Conservation (phyloP, 2,888 invertebrate genomes). For the Eupithecia tripunctaria region DNA sequence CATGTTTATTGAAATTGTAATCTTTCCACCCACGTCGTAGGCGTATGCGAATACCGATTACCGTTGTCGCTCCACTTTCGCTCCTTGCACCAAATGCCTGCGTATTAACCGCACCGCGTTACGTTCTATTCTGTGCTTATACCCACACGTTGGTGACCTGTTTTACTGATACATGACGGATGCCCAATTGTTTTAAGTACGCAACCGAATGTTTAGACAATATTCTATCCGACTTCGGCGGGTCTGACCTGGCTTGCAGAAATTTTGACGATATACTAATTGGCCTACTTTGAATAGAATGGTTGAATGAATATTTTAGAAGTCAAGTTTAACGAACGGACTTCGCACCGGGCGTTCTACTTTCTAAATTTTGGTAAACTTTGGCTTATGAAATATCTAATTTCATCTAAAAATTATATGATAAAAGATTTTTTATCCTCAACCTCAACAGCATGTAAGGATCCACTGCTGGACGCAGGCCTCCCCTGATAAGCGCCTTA, state of each 20-base stretch:
- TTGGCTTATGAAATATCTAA: background rate
- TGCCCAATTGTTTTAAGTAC: constrained; percentile 63
- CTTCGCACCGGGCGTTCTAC: constrained; percentile 4
- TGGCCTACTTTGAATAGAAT: constrained; percentile 33
- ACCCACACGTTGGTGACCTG: constrained; percentile 44
- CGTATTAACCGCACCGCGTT: constrained; percentile 41
- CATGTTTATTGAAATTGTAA: constrained; percentile 1
- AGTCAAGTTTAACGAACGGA: constrained; percentile 25
- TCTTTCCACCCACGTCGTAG: constrained; percentile 11
- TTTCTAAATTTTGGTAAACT: constrained; percentile 13
- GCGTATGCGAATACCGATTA: constrained; percentile 42
- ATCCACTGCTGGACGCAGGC: too few species aligned
- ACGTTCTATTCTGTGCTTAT: constrained; percentile 29
- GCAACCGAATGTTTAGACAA: constrained; percentile 68
- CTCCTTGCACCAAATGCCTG: constrained; percentile 49
- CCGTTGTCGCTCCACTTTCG: constrained; percentile 57
- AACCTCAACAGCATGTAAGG: too few species aligned
- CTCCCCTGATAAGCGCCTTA: too few species aligned
- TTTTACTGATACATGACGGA: constrained; percentile 43
- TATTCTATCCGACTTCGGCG: constrained; percentile 48
- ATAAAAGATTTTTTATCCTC: background rate
- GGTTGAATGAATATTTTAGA: constrained; percentile 18
- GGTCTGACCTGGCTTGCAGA: constrained; percentile 15
- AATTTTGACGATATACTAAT: constrained; percentile 17
- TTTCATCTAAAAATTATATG: background rate